Conservation (phyloP, 2,797 vertebrate species). For the Pseudochromis fuscus region DNA sequence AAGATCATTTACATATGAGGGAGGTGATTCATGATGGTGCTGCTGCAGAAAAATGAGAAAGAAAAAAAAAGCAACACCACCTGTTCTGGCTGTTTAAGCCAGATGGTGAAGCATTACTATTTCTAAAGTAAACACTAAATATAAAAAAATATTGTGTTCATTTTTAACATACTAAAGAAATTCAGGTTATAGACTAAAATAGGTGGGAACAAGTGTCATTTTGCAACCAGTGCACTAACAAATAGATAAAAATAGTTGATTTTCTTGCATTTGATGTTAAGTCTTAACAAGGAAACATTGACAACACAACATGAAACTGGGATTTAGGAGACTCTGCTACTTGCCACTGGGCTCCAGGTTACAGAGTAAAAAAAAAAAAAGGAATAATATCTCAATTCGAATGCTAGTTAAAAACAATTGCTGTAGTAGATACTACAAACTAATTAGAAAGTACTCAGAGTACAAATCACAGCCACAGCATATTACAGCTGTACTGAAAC, state of each 20-base stretch:
- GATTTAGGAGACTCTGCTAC: too few species aligned
- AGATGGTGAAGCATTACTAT: constrained; percentile 54
- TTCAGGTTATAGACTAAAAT: constrained; percentile 10
- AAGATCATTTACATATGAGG: constrained; percentile 59
- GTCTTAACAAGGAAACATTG: not conserved
- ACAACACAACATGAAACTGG: not conserved
- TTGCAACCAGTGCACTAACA: not conserved
- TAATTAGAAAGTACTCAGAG: too few species aligned
- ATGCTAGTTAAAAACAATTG: not conserved
- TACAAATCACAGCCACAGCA: too few species aligned
- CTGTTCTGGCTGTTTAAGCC: constrained; percentile 60
- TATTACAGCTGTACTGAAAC: too few species aligned
- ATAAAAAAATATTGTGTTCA: constrained; percentile 11
- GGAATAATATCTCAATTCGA: not conserved
- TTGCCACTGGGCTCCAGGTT: too few species aligned
- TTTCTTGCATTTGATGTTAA: not conserved
- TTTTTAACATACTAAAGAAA: constrained; percentile 18
- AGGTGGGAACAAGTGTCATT: not conserved
- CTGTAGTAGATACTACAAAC: not conserved
- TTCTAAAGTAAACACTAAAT: constrained; percentile 39
- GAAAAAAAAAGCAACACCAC: constrained; percentile 55
- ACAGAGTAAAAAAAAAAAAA: constrained; percentile 4
- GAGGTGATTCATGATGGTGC: constrained; percentile 48
- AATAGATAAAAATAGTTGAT: not conserved
- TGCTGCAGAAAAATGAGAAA: constrained; percentile 27